These are phyloP conservation scores for Drosophila suboccidentalis DNA, from an alignment of 2,888 invertebrate species.

Conservation along the genomic window DNA sequence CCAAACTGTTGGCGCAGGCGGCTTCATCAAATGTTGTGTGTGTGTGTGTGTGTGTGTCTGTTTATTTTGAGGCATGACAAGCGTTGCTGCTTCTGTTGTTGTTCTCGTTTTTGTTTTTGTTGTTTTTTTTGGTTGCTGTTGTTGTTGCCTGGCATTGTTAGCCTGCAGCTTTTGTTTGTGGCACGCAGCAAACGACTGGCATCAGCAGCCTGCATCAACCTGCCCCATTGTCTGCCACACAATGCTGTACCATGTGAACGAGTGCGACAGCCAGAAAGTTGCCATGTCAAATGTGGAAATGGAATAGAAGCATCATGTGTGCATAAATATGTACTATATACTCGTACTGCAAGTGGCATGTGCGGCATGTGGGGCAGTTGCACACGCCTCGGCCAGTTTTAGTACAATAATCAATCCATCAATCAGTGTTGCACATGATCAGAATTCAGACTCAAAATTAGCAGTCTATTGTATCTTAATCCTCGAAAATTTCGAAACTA, in stretches of 20 bases:
- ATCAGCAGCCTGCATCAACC: conserved; percentile 34
- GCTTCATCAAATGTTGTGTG: conserved; percentile 3
- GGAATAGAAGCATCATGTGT: conserved; percentile 1
- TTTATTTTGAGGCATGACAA: conserved; percentile 67
- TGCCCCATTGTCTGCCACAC: conserved; percentile 53
- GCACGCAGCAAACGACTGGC: conserved; percentile 61
- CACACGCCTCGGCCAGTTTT: not conserved
- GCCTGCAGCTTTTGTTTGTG: conserved; percentile 70
- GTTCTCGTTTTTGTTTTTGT: not conserved
- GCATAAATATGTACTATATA: not conserved
- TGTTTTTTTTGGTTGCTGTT: not conserved
- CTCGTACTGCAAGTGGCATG: conserved; percentile 6
- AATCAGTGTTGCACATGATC: not conserved
- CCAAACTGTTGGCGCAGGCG: conserved; percentile 17
- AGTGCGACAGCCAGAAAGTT: conserved; percentile 7
- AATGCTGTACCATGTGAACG: conserved; percentile 47
- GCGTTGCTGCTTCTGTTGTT: conserved; percentile 30
- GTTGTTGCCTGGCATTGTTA: conserved; percentile 52
- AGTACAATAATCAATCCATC: conserved; percentile 2
- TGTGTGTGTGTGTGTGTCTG: not conserved
- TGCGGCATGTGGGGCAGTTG: not conserved
- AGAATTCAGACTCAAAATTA: not conserved
- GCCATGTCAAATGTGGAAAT: conserved; percentile 4
- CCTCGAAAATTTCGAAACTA: not conserved
- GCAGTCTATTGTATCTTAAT: not conserved